Evolutionary conservation across 2,797 vertebrate genomes (phyloP), one percentile per base, ranked within the genome.

Genomic region (Sebastiscus tertius): DNA sequence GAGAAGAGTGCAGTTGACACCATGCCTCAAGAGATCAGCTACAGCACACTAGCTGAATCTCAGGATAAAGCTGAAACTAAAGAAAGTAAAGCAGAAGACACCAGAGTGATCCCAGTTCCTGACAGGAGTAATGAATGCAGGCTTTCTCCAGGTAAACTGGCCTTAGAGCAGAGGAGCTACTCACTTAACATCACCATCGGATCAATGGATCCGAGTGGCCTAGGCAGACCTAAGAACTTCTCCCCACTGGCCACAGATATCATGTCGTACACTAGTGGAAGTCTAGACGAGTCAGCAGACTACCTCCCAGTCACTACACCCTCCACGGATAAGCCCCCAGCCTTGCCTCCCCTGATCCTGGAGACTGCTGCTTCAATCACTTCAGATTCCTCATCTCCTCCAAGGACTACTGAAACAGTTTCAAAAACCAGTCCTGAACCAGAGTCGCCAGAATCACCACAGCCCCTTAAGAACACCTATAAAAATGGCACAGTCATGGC

Each of bases 171-270:
- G 91, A 97, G 98, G 91, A 99, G 98, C 88, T 99, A 99, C 95
- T 99, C 98, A 5, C 97, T 99, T 85, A 99, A 99, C 82, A 96
- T 99, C 87, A 98, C 97, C 18, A 99, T 99, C 94, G 98, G 98
- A 73, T 93, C 97, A 85, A 82, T 97, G 88, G 98, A 99, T 93
- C 96, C 96, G 22, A 96, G 96, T 64, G 97, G 96, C 72, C 98
- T 98, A 92, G 96, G 96, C 10, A 96, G 88, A 77, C 96, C 95
- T 2, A 97, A 95, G 75, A 97, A 97, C 92, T 97, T 99, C 87
- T 97, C 99, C 81, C 98, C 98, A 16, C 92, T 99, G 0, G 98
- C 98, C 83, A 98, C 98, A 27, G 99, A 99, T 93, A 99, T 99
- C 87, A 95, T 99, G 88, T 97, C 98, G 60, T 98, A 97, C 79